Evolutionary conservation across 2,888 invertebrate species (phyloP).

Genomic region (Microctonus brassicae): DNA sequence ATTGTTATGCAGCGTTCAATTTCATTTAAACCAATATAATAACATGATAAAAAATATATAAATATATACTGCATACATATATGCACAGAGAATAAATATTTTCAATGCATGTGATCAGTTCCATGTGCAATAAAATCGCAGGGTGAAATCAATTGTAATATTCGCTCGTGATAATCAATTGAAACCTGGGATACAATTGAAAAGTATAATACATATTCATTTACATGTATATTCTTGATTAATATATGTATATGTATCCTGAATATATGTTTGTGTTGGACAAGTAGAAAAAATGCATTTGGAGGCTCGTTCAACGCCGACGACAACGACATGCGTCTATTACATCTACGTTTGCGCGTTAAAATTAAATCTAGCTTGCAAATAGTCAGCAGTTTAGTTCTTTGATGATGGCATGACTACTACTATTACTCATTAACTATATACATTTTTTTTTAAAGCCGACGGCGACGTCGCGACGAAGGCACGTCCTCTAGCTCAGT

Average conservation of each 20-base stretch:
- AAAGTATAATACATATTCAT: not conserved
- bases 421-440: conserved; percentile 4
- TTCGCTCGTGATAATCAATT: conserved; percentile 28
- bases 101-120: not conserved
- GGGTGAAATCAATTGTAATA: conserved; percentile 38
- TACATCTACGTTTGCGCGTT: conserved; percentile 56
- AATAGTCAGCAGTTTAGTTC: conserved; percentile 49
- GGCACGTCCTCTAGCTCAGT: conserved; percentile 68
- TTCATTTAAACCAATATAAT: not conserved
- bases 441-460: conserved; percentile 46
- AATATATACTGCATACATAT: not conserved
- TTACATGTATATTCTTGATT: not conserved
- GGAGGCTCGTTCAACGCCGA: conserved; percentile 59
- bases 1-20: not conserved
- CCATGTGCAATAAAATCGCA: conserved; percentile 12
- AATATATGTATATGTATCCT: not conserved
- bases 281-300: conserved; percentile 28
- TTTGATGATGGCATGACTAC: conserved; percentile 48
- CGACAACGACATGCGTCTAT: conserved; percentile 45
- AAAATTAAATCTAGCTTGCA: conserved; percentile 66
- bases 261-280: not conserved
- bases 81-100: not conserved
- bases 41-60: not conserved
- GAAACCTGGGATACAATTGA: not conserved
- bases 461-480: conserved; percentile 54